Conservation (phyloP, 2,888 invertebrate genomes). For the Ectemnius cavifrons region DNA sequence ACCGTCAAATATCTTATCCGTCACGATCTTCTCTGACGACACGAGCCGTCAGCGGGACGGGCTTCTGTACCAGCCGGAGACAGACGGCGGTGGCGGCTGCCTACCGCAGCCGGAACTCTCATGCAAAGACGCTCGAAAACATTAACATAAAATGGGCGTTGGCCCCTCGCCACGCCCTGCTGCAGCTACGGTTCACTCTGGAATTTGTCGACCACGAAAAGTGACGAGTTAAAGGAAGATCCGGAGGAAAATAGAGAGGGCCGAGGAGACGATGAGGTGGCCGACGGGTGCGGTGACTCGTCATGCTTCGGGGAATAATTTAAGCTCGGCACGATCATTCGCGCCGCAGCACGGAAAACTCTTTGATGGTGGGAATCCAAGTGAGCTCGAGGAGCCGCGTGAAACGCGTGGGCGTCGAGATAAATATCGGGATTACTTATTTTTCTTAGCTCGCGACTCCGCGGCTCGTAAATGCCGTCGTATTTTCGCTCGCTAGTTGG, state of each 20-base stretch:
- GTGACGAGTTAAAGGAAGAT: conserved; percentile 43
- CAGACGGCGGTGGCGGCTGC: conserved; percentile 40
- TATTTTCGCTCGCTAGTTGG: conserved; percentile 52
- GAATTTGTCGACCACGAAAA: conserved; percentile 67
- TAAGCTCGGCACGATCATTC: conserved; percentile 53
- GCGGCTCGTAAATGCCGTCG: conserved; percentile 65
- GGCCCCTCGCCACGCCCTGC: conserved; percentile 66
- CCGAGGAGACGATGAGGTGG: conserved; percentile 13
- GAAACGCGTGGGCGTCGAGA: conserved; percentile 63
- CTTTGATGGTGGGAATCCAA: conserved; percentile 39
- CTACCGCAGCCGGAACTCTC: conserved; percentile 15
- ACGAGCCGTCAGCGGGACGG: conserved; percentile 46
- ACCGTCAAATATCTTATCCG: conserved; percentile 46
- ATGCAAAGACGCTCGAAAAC: conserved; percentile 47
- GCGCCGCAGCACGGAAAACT: conserved; percentile 41
- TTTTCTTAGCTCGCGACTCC: conserved; percentile 56
- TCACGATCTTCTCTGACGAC: conserved; percentile 54
- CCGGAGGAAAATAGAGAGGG: conserved; percentile 12
- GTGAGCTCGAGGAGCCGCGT: conserved; percentile 12
- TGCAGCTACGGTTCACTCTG: conserved; percentile 44
- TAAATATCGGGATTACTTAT: conserved; percentile 70
- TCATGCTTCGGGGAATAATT: conserved; percentile 47
- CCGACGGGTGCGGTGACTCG: conserved; percentile 9
- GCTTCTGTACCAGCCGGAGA: conserved; percentile 42
- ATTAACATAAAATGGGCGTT: conserved; percentile 76